These are phyloP conservation scores for Mastacembelus armatus DNA, from an alignment of 2,797 vertebrate species.

Conservation along the genomic window DNA sequence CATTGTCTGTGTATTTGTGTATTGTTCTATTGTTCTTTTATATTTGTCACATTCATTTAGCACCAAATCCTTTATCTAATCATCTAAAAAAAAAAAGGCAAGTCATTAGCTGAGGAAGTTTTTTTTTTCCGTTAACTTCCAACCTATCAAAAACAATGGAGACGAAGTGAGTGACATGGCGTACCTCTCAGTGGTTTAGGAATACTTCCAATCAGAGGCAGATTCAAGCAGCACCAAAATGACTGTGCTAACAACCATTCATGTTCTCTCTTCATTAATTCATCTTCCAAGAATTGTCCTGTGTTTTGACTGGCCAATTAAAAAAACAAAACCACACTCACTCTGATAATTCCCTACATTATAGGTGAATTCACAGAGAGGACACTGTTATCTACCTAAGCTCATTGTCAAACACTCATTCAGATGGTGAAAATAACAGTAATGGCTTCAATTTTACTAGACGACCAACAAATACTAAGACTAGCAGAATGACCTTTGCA, in stretches of 20 bases:
- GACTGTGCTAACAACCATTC: conserved; percentile 43
- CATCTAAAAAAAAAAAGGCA: conserved; percentile 30
- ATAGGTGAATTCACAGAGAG: conserved; percentile 20
- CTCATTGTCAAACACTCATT: conserved; percentile 2
- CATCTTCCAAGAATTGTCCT: conserved; percentile 30
- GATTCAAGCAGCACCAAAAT: conserved; percentile 24
- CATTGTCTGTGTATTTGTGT: conserved; percentile 23
- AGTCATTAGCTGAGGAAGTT: conserved; percentile 33
- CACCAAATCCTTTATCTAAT: conserved; percentile 39
- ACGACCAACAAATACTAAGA: conserved; percentile 16
- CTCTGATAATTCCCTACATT: conserved; percentile 40
- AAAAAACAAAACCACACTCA: conserved; percentile 45
- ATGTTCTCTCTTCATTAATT: conserved; percentile 40
- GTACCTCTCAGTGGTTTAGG: conserved; percentile 32
- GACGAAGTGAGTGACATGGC: conserved; percentile 27
- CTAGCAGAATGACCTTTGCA: conserved; percentile 26
- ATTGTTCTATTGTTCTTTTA: conserved; percentile 31
- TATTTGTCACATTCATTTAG: conserved; percentile 35
- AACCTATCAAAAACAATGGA: conserved; percentile 20
- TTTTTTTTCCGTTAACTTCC: conserved; percentile 29
- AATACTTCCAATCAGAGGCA: conserved; percentile 38
- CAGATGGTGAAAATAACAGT: conserved; percentile 21
- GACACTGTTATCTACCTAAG: conserved; percentile 22
- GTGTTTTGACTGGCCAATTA: conserved; percentile 45
- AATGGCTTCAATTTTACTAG: not conserved